These are phyloP conservation scores for Montipora sp. DNA, from an alignment of 64 coral and sea anemone species.

Conservation along the genomic window DNA sequence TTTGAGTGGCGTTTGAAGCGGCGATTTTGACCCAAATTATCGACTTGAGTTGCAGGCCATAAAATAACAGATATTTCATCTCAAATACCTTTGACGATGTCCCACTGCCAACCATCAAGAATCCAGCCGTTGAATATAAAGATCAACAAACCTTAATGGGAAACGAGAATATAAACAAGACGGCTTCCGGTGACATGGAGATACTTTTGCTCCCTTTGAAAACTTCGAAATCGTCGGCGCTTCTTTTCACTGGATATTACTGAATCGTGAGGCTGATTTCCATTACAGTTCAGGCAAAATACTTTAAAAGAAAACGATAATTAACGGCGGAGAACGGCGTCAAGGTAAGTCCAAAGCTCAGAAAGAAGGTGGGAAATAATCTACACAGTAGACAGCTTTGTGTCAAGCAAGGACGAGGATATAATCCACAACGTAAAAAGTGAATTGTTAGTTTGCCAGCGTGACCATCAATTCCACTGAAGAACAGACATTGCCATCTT, in stretches of 20 bases:
- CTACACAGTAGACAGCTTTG: neutral
- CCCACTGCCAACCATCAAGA: conserved; percentile 2
- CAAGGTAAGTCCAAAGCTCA: neutral
- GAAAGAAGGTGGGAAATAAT: neutral
- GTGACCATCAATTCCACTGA: neutral
- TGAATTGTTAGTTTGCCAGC: neutral
- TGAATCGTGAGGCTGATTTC: neutral
- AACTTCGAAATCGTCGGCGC: neutral
- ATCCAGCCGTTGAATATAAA: neutral
- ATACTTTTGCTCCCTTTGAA: neutral
- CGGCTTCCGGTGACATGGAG: conserved; percentile 19
- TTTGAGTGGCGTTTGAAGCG: too few relatives aligned
- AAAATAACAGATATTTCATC: neutral
- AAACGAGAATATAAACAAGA: conserved; percentile 10
- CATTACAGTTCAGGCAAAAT: neutral
- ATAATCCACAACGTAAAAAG: neutral
- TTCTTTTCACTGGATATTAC: neutral
- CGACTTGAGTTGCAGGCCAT: neutral
- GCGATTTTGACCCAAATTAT: too few relatives aligned
- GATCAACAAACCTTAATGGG: neutral
- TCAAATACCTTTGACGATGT: conserved; percentile 18
- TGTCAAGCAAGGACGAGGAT: neutral
- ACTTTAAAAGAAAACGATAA: neutral
- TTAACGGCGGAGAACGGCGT: neutral
- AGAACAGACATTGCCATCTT: neutral